Evolutionary conservation across 1,140 invertebrate species (phyloP), one percentile per base, ranked within the genome.

Genomic region (Schmidtea mediterranea): DNA sequence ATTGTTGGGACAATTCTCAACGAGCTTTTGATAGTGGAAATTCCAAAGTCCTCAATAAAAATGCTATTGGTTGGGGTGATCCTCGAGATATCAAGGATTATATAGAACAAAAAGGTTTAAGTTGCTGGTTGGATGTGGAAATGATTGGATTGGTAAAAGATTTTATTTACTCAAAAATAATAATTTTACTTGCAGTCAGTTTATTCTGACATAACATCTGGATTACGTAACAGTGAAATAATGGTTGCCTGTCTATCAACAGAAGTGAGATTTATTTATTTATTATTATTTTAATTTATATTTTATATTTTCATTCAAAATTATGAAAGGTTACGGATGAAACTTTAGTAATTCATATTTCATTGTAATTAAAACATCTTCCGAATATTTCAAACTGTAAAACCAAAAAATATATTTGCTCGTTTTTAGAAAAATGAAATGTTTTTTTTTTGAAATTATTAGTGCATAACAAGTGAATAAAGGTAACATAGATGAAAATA

Each of bases 81-180:
- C 62, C 62, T 6, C 48, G 62, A 10, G 52, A 54, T 9, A 51
- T 65, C 36, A 62, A 58, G 38, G 48, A 55, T 40, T 52, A 52
- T 21, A 52, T 65, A 8, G 55, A 61, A 43, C 50, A 56, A 41
- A 3, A 19, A 19, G 58, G 57, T 1, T 53, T 65, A 6, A 51
- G 43, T 13, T 58, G 57, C 43, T 65, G 62, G 62, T 52, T 65
- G 15, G 62, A 65, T 49, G 51, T 54, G 38, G 59, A 60, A 48
- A 55, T 56, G 51, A 55, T 60, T 46, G 58, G 58, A 45, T 36
- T 55, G 54, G 61, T 61, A 56, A 49, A 49, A 8, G n/a, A n/a
- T n/a, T n/a, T n/a, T 3, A n/a, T 26, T 46, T 10, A 5, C 15
- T 13, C 18, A 36, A 13, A 1, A 36, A 12, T 12, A 12, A 3